These are phyloP conservation scores for Cosmorhoe ocellata DNA, from an alignment of 2,888 invertebrate species.

Conservation along the genomic window DNA sequence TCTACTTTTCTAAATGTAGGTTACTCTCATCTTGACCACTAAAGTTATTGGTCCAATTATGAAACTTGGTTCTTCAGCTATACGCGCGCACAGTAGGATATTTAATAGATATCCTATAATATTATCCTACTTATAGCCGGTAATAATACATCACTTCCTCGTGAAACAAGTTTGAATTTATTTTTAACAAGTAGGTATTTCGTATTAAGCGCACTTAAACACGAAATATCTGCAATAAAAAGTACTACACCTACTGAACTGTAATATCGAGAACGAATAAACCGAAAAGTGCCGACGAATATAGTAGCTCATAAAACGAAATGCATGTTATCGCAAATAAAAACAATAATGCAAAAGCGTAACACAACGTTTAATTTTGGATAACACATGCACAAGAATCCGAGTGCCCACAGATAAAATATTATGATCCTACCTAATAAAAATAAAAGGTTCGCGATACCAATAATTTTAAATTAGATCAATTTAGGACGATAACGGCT, in stretches of 20 bases:
- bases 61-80: slow-evolving; percentile 3
- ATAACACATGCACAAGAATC: slow-evolving; percentile 48
- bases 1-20: background rate
- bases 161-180: slow-evolving; percentile 9
- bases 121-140: background rate
- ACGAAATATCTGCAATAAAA: slow-evolving; percentile 24
- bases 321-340: slow-evolving; percentile 33
- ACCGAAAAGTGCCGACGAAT: slow-evolving; percentile 29
- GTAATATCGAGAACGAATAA: slow-evolving; percentile 35
- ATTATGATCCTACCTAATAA: slow-evolving; percentile 71
- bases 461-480: slow-evolving; percentile 81
- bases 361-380: slow-evolving; percentile 31
- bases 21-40: no score
- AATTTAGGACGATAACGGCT: slow-evolving; percentile 79
- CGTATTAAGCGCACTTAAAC: slow-evolving; percentile 18
- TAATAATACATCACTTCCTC: slow-evolving; percentile 11
- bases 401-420: slow-evolving; percentile 55
- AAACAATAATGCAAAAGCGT: slow-evolving; percentile 33
- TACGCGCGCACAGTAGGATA: no score
- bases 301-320: slow-evolving; percentile 32
- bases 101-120: no score
- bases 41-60: no score
- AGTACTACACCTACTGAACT: slow-evolving; percentile 17
- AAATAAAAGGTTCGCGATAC: slow-evolving; percentile 77
- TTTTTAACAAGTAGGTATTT: slow-evolving; percentile 22